Base-by-base conservation (phyloP, 2,113 vertebrate genomes). In the Podocnemis expansa region DNA sequence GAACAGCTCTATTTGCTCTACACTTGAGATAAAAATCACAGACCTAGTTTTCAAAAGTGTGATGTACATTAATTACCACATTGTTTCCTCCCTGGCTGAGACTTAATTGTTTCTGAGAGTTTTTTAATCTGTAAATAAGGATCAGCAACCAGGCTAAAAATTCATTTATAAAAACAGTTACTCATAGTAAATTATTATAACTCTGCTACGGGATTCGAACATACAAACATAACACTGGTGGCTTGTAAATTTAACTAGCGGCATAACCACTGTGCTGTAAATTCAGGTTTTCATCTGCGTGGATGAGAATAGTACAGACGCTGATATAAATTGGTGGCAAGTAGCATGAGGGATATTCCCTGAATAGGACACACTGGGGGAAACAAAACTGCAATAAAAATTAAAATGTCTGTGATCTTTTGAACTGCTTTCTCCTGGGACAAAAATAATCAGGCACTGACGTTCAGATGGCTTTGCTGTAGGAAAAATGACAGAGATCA, bases 401-500 rank as follows among this genome's bases (percentile, higher is more conserved):
- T 78, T 84, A 79, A 70, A 63, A 95, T 38, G 89, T 45, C 19
- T 52, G 45, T 73, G 75, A 78, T 85, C 31, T 93, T 85, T 86
- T 80, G 24, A 85, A 55, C 25, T 92, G 78, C 38, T 93, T 93
- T 92, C 82, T 82, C 78, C 27, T 19, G 1, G 27, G 52, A 82
- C 16, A 75, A 80, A 49, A n/a, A 43, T 19, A 27, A 67, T 34
- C 43, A 93, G 58, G 90, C 60, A n/a, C 2, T 24, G 12, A 1
- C 2, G 24, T 25, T 70, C 80, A 52, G 45, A 8, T 76, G 38
- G 91, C 0, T 1, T 52, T 84, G 56, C 79, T 84, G 21, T 14
- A 80, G 54, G 34, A 45, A 84, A 86, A 67, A 3, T 38, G 89
- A 81, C 70, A 97, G 96, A 96, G 54, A 80, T 56, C 60, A 90